Conservation (phyloP, 1,140 invertebrate species). For the Pissodes strobi region DNA sequence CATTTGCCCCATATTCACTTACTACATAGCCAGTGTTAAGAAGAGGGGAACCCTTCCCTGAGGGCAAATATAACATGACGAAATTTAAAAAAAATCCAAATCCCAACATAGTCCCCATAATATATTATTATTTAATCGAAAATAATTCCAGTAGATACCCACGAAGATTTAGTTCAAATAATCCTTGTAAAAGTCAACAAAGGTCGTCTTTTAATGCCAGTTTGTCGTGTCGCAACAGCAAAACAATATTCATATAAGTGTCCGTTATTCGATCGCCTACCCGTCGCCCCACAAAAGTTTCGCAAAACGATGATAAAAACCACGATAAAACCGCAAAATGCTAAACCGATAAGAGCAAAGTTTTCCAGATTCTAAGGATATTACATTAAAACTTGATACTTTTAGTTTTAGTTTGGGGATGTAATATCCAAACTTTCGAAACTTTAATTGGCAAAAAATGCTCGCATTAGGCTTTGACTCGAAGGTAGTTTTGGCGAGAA, state of each 20-base stretch:
- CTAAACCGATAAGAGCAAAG: slow-evolving; percentile 36
- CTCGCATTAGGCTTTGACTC: slow-evolving; percentile 16
- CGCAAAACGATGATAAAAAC: slow-evolving; percentile 27
- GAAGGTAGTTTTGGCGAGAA: too few species aligned
- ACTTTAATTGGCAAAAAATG: slow-evolving; percentile 35
- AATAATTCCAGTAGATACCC: too few species aligned
- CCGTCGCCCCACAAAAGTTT: background rate
- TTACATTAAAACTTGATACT: slow-evolving; percentile 37
- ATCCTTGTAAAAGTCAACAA: too few species aligned
- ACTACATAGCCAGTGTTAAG: too few species aligned
- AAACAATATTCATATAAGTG: slow-evolving; percentile 17
- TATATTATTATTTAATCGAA: too few species aligned
- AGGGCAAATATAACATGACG: too few species aligned
- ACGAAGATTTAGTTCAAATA: too few species aligned
- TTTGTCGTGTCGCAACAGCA: background rate
- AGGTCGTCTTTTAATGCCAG: background rate
- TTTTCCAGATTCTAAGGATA: slow-evolving; percentile 31
- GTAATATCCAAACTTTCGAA: slow-evolving; percentile 29
- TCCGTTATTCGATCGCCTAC: slow-evolving; percentile 6
- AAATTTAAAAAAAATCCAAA: too few species aligned
- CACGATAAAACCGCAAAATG: slow-evolving; percentile 32
- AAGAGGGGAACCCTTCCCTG: too few species aligned
- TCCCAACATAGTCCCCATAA: too few species aligned
- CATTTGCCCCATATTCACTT: too few species aligned
- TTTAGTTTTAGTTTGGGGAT: slow-evolving; percentile 29